Evolutionary conservation across 2,888 invertebrate species (phyloP).

Genomic region (Athalia rosae): DNA sequence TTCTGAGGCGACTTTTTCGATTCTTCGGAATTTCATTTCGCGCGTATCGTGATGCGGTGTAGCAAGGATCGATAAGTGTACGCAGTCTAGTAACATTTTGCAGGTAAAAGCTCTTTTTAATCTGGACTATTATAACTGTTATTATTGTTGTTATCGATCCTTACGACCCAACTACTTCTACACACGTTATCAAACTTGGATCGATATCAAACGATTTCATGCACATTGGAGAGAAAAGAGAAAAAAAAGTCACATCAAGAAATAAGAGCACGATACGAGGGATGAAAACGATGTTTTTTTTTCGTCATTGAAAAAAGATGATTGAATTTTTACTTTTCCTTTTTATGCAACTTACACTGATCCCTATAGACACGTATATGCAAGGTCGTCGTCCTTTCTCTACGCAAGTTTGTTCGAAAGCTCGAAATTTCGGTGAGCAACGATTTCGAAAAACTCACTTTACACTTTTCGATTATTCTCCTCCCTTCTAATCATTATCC

Average conservation of each 20-base stretch:
- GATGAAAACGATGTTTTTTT: not conserved
- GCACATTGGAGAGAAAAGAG: not conserved
- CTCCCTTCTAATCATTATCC: too few relatives aligned
- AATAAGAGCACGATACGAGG: not conserved
- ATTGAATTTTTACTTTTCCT: too few relatives aligned
- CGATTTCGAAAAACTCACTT: too few relatives aligned
- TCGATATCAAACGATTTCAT: constrained; percentile 18
- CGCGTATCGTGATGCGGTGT: not conserved
- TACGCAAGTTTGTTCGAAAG: too few relatives aligned
- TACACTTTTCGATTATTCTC: too few relatives aligned
- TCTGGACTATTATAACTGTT: not conserved
- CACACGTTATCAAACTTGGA: constrained; percentile 35
- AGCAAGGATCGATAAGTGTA: too few relatives aligned
- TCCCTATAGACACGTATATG: too few relatives aligned
- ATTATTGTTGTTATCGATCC: constrained; percentile 18
- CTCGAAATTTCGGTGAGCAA: too few relatives aligned
- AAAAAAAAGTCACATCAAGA: not conserved
- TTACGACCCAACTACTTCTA: constrained; percentile 21
- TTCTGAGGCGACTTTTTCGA: not conserved
- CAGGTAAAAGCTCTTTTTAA: constrained; percentile 1
- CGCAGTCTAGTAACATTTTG: not conserved
- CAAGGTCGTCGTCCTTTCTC: too few relatives aligned
- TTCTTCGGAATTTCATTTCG: not conserved
- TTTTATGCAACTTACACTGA: too few relatives aligned
- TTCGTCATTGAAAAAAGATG: too few relatives aligned